Evolutionary conservation across 2,113 vertebrate species (phyloP), one percentile per base, ranked within the genome.

Genomic region (Macquaria australasica): DNA sequence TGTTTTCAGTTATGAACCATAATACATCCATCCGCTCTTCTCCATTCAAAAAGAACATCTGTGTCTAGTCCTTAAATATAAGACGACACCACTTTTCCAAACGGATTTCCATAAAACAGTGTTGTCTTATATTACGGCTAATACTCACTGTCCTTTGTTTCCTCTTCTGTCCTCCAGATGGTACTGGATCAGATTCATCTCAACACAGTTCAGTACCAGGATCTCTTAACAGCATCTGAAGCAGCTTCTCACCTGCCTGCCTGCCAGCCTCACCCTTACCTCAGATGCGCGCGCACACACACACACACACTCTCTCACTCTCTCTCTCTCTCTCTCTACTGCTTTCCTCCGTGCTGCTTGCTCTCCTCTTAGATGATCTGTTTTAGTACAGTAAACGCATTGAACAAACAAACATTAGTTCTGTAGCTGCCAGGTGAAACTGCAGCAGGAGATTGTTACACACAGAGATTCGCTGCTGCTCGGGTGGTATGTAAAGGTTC

Each of bases 141-240:
- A 51, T 20, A 51, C 18, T 76, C 45, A 55, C 37, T 59, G 21
- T 58, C 23, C 12, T 31, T 12, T 48, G 28, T 75, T 31, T 60
- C 4, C 16, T 79, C 39, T 25, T 62, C 23, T 87, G 28, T 70
- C 59, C 69, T 73, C 45, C 81, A 94, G 92, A 94, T 86, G 92
- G 92, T 77, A 82, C 91, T 58, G 90, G 91, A 23, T 94, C 94
- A 67, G 95, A 95, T 31, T 94, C 94, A 25, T 95, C 93, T 87
- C 95, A 95, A 37, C 93, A 94, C 83, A 93, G 94, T 80, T 94
- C 94, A 83, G 88, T 93, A 88, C 94, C 93, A n/a, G 94, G 93
- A 86, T 93, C 94, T 69, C 90, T 94, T 6, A 95, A 94, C 93
- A 95, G 94, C 93, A 94, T 94, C 91, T 95, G 92, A 95, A 90